phyloP scores from a whole-genome alignment of 2,113 vertebrate species.

The Neolamprologus brichardi region DNA sequence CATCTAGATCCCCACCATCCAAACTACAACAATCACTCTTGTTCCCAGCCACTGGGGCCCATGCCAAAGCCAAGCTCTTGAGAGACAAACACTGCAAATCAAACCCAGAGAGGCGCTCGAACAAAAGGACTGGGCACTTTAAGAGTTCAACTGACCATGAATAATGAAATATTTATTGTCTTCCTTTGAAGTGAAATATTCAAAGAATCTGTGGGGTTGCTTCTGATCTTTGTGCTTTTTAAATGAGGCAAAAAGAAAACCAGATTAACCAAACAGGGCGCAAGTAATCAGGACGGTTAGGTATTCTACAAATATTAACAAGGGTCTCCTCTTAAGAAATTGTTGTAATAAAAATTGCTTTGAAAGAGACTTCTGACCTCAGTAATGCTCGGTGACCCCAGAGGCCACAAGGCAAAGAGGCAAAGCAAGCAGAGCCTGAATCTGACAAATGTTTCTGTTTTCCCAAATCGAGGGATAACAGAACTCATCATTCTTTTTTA shows the following conservation, averaged over 20 bases:
- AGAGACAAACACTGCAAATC: conserved; percentile 23
- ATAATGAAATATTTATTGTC: conserved; percentile 56
- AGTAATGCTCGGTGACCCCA: conserved; percentile 22
- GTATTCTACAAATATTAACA: neutral
- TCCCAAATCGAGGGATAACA: neutral
- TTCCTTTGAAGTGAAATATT: conserved; percentile 45
- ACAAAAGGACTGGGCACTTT: conserved; percentile 31
- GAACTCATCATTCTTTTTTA: neutral
- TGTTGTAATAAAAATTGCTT: neutral
- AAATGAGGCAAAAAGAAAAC: neutral
- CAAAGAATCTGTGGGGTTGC: neutral
- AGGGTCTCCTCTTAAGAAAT: neutral
- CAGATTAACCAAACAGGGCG: neutral
- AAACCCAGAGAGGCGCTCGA: neutral
- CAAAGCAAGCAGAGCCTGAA: neutral
- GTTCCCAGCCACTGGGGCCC: conserved; percentile 21
- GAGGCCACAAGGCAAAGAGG: conserved; percentile 10
- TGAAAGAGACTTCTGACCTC: neutral
- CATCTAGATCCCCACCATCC: conserved; percentile 12
- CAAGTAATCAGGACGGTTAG: neutral
- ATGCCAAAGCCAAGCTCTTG: neutral
- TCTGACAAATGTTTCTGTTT: neutral
- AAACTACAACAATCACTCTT: conserved; percentile 32
- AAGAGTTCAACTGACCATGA: conserved; percentile 39
- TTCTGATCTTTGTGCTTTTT: neutral